Conservation (phyloP, 2,113 vertebrate genomes). For the Patagioenas fasciata region DNA sequence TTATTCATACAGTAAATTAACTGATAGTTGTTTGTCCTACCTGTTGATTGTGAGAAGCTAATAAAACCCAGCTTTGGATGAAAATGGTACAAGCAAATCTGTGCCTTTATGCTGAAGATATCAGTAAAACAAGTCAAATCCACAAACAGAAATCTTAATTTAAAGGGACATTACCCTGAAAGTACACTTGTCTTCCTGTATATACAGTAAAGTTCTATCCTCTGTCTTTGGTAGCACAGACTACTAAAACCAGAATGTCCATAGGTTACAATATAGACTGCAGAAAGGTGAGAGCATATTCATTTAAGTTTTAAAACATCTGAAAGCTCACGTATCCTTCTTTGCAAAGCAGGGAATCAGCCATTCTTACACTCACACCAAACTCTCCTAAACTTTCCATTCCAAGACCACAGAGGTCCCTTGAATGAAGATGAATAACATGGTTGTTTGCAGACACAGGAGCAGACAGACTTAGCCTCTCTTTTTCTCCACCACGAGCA, state of each 20-base stretch:
- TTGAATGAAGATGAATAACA: not conserved
- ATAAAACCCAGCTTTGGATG: not conserved
- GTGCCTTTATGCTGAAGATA: not conserved
- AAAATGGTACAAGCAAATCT: not conserved
- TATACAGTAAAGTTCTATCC: not conserved
- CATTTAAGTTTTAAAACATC: not conserved
- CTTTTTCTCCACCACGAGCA: not conserved
- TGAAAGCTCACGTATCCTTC: not conserved
- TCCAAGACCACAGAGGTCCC: not conserved
- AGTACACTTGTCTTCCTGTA: not conserved
- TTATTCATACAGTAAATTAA: not conserved
- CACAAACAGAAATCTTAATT: not conserved
- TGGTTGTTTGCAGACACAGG: not conserved
- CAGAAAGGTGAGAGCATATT: not conserved
- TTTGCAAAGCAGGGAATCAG: not conserved
- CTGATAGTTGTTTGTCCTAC: not conserved
- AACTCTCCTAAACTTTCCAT: not conserved
- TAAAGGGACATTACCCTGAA: not conserved
- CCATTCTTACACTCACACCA: not conserved
- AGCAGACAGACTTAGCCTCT: not conserved
- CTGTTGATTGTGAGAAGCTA: not conserved
- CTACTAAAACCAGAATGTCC: not conserved
- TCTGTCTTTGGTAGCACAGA: not conserved
- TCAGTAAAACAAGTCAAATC: not conserved
- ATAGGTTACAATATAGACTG: not conserved